Percentiles rank a stretch among this genome's conserved stretches.
phyloP scores from a whole-genome alignment of 1,140 invertebrate species.

The Drosophila trapezifrons region DNA sequence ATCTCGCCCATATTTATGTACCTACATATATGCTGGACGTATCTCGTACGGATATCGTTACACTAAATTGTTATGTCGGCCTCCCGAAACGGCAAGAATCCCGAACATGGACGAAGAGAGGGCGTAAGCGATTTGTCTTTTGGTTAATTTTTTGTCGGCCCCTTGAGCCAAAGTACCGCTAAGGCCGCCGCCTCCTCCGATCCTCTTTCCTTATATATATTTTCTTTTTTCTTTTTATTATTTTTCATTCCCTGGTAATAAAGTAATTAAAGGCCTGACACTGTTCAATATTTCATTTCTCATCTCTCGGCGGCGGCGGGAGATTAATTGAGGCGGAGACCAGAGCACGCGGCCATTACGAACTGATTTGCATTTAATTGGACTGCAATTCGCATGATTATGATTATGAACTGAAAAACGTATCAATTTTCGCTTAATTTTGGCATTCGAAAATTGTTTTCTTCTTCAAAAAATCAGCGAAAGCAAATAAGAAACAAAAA shows the following conservation, averaged over 20 bases:
- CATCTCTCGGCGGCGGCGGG: conserved; percentile 17
- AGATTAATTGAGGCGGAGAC: conserved; percentile 57
- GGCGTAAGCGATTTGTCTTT: conserved; percentile 74
- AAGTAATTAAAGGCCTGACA: conserved; percentile 79
- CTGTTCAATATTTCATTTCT: conserved; percentile 66
- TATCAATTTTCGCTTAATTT: conserved; percentile 69
- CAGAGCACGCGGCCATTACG: conserved; percentile 10
- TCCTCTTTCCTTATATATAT: conserved; percentile 15
- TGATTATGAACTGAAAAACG: conserved; percentile 17
- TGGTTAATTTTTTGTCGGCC: conserved; percentile 61
- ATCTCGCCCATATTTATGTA: conserved; percentile 28
- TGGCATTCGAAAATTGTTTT: conserved; percentile 28
- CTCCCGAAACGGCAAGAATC: conserved; percentile 8
- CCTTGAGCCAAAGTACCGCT: conserved; percentile 68
- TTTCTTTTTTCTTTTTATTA: not conserved
- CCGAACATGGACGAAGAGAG: conserved; percentile 7
- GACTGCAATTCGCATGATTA: conserved; percentile 19
- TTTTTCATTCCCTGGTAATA: conserved; percentile 54
- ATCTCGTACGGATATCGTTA: conserved; percentile 48
- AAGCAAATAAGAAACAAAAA: conserved; percentile 31
- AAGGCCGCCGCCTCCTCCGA: conserved; percentile 48
- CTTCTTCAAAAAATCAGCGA: conserved; percentile 32
- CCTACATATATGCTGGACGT: conserved; percentile 17
- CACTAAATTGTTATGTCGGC: conserved; percentile 67
- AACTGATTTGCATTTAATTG: conserved; percentile 66